Evolutionary conservation across 2,113 vertebrate species (phyloP).

Genomic region (Emberiza fucata): DNA sequence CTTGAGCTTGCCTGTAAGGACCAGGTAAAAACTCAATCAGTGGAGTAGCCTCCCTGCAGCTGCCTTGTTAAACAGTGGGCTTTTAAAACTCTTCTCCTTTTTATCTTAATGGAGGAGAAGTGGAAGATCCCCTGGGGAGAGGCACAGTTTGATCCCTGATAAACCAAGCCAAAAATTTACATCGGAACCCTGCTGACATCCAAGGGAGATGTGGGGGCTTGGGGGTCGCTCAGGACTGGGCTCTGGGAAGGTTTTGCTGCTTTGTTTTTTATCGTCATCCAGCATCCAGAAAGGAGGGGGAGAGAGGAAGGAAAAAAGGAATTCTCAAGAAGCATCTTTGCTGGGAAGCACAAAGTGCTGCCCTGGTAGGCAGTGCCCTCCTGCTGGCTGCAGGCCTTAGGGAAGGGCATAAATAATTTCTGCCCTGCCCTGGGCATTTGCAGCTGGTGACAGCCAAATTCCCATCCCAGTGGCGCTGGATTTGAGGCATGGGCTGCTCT

Average conservation of each 20-base stretch:
- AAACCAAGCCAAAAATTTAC: background rate
- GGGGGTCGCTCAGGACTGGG: background rate
- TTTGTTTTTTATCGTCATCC: background rate
- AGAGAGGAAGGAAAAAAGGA: background rate
- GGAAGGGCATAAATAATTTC: background rate
- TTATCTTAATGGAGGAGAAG: conserved; percentile 25
- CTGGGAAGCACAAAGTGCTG: background rate
- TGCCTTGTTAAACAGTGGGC: conserved; percentile 24
- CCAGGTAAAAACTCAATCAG: conserved; percentile 61
- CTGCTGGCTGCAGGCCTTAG: background rate
- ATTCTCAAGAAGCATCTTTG: background rate
- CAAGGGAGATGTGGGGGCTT: background rate
- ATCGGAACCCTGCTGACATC: background rate
- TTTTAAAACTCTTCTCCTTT: background rate
- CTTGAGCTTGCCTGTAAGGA: conserved; percentile 32
- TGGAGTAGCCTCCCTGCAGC: conserved; percentile 48
- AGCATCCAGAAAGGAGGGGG: background rate
- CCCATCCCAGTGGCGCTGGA: background rate
- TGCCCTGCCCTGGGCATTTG: background rate
- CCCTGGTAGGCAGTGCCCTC: rapidly evolving
- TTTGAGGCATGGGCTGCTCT: background rate
- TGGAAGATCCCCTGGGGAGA: background rate
- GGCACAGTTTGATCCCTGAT: background rate
- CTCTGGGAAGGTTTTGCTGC: background rate
- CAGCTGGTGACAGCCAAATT: background rate